Base-by-base conservation (phyloP, 2,888 invertebrate species). In the Pyralis farinalis region DNA sequence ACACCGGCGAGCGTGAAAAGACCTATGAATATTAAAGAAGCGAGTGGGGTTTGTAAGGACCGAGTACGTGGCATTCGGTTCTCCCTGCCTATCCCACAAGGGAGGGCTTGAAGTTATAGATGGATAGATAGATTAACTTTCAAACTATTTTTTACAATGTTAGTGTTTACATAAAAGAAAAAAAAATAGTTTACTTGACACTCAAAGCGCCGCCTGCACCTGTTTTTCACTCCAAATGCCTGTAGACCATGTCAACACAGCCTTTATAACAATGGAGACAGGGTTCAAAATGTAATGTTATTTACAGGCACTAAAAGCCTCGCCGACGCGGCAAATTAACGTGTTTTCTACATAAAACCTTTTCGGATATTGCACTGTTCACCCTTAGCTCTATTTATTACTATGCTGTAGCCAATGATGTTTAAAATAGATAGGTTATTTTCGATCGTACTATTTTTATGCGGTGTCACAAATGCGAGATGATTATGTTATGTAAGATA, bases 301-400 rank as follows among this genome's bases (percentile, higher is more conserved):
- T 37, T 37, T 21, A 30, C 30, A 7, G n/a, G 25, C 25, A 25
- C 22, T 37, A 37, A 37, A 37, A 37, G 37, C 37, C 30, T 16
- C 29, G 37, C 20, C 37, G 16, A 11, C 29, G 30, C 7, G 25
- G 25, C 25, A 43, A 50, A 49, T 46, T 44, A 49, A 47, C 48
- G 40, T 49, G 43, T 47, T 46, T 48, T 46, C 44, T 34, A 37
- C 39, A 42, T 37, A 43, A 42, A 46, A 46, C 43, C 44, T 49
- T 43, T 43, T 45, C 50, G 54, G 54, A 52, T 54, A 52, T 51
- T 50, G 44, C 44, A 35, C 36, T 42, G 49, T 43, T 47, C 48
- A 40, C 46, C 40, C 44, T 37, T 37, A 22, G 30, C 37, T 20
- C 11, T 37, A 31, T 37, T 37, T 37, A 37, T 37, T 37, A 31